phyloP scores from a whole-genome alignment of 2,113 vertebrate species.

The Sialia sialis region DNA sequence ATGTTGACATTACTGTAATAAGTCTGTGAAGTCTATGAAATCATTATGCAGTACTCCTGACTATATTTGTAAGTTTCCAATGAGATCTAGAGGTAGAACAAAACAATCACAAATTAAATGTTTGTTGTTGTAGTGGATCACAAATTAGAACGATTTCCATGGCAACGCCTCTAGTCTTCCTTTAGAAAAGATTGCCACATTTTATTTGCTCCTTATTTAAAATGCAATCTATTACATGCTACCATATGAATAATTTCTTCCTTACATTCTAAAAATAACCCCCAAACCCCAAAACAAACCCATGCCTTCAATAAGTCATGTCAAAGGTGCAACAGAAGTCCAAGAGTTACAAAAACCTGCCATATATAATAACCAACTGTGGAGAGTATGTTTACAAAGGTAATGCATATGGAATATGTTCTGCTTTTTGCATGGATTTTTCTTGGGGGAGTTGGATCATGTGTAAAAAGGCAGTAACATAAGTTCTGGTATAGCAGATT shows the following conservation, averaged over 20 bases:
- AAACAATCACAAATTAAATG: slow-evolving; percentile 1
- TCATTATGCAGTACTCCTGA: neutral
- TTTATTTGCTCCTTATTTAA: neutral
- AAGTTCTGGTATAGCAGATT: rapidly evolving
- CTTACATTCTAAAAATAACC: neutral
- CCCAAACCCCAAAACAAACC: neutral
- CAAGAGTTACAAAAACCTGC: neutral
- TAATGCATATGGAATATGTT: rapidly evolving
- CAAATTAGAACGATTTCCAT: slow-evolving; percentile 59
- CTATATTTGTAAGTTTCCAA: neutral
- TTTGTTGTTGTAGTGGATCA: neutral
- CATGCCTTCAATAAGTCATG: neutral
- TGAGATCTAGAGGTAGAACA: neutral
- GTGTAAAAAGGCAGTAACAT: neutral
- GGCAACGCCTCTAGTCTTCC: neutral
- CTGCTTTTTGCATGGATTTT: neutral
- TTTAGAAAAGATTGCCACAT: neutral
- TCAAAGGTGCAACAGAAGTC: neutral
- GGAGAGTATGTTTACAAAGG: neutral
- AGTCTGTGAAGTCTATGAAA: neutral
- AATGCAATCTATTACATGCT: slow-evolving; percentile 27
- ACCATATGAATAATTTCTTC: neutral
- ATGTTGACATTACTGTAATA: no score
- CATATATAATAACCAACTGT: neutral
- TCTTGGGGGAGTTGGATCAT: neutral